A percentile compares a stretch with the other conserved stretches of the same genome.
Evolutionary conservation across 92 coral and sea anemone species (phyloP).

Genomic region (Ricordea florida): DNA sequence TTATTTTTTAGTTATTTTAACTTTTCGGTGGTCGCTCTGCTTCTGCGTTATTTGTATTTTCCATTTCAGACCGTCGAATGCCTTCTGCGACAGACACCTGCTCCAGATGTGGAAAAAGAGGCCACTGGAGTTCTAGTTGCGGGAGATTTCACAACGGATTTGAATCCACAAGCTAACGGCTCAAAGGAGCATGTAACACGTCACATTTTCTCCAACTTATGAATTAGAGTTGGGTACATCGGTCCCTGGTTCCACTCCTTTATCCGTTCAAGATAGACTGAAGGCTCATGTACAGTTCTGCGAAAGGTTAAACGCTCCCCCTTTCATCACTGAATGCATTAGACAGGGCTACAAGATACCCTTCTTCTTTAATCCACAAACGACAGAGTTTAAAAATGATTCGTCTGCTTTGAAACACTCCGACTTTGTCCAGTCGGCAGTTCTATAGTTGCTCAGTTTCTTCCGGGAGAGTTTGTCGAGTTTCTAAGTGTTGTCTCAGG

Average conservation of each 20-base stretch:
- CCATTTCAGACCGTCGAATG: conserved; percentile 46
- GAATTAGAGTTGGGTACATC: not conserved
- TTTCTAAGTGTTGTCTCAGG: not conserved
- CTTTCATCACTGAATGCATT: conserved; percentile 17
- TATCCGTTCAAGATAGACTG: conserved; percentile 36
- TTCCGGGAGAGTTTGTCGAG: conserved; percentile 16
- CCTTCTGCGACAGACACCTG: conserved; percentile 33
- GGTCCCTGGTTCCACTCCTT: not conserved
- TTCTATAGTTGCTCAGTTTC: conserved; percentile 19
- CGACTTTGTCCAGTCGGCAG: conserved; percentile 28
- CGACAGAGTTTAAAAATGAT: conserved; percentile 6
- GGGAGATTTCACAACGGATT: not conserved
- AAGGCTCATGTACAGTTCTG: conserved; percentile 34
- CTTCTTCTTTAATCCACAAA: conserved; percentile 15
- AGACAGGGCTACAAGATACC: conserved; percentile 37
- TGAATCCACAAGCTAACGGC: not conserved
- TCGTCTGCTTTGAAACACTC: conserved; percentile 27
- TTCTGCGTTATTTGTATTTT: not conserved
- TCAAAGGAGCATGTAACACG: not conserved
- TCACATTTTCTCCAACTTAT: not conserved
- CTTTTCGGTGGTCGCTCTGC: not conserved
- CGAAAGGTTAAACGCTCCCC: conserved; percentile 18
- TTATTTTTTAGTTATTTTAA: not conserved
- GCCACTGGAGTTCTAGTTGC: conserved; percentile 40
- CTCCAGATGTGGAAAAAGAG: conserved; percentile 52